These are phyloP conservation scores for Oceanodroma leucorhoa DNA, from an alignment of 2,797 vertebrate genomes.

Conservation along the genomic window DNA sequence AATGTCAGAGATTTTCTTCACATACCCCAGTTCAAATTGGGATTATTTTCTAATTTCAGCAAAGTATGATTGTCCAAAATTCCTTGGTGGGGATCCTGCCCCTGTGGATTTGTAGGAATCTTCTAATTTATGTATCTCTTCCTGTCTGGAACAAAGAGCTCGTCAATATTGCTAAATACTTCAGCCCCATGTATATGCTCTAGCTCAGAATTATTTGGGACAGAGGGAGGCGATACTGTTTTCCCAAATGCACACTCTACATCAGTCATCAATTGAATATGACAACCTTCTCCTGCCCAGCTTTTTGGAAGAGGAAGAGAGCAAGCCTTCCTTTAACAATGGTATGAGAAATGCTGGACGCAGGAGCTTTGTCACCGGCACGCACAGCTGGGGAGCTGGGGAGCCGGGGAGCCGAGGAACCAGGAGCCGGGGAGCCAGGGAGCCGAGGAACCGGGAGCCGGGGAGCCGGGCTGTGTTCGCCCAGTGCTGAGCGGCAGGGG, in stretches of 20 bases:
- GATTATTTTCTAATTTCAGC: not conserved
- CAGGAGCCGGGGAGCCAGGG: not conserved
- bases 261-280: not conserved
- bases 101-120: not conserved
- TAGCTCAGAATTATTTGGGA: not conserved
- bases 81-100: not conserved
- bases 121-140: not conserved
- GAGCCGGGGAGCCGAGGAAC: not conserved
- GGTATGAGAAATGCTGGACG: not conserved
- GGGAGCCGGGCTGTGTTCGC: rapidly evolving
- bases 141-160: not conserved
- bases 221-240: not conserved
- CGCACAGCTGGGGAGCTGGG: rapidly evolving
- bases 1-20: not conserved
- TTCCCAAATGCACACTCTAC: not conserved
- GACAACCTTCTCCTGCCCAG: not conserved
- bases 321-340: not conserved
- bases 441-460: not conserved
- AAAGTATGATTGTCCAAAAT: not conserved
- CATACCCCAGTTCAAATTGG: not conserved
- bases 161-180: not conserved
- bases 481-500: not conserved
- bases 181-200: not conserved
- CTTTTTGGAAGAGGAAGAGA: not conserved
- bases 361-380: not conserved